phyloP scores from a whole-genome alignment of 1,140 invertebrate genomes.

The Drosophila jambulina region DNA sequence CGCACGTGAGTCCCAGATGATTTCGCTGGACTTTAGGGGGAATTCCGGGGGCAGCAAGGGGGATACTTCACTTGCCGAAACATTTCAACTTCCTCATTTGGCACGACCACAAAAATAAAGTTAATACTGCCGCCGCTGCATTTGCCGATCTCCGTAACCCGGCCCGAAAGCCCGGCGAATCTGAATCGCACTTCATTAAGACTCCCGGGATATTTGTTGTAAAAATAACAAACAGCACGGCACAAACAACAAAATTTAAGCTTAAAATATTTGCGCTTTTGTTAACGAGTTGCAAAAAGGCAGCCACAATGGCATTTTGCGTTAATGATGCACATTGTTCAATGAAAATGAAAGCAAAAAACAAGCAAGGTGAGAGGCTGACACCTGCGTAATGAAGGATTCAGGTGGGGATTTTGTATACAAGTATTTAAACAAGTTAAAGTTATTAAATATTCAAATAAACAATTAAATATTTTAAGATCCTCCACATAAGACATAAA shows the following conservation, averaged over 20 bases:
- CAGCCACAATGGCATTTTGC: slow-evolving; percentile 53
- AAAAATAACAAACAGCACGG: slow-evolving; percentile 65
- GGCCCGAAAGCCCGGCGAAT: slow-evolving; percentile 28
- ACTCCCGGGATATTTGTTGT: slow-evolving; percentile 61
- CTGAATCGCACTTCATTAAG: slow-evolving; percentile 82
- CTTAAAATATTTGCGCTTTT: slow-evolving; percentile 82
- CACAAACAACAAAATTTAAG: slow-evolving; percentile 46
- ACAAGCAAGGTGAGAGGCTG: background rate
- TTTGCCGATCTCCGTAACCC: slow-evolving; percentile 14
- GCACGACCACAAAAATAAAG: slow-evolving; percentile 58
- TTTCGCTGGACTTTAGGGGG: slow-evolving; percentile 18
- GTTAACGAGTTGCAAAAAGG: slow-evolving; percentile 70
- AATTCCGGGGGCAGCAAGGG: background rate
- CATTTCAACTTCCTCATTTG: slow-evolving; percentile 78
- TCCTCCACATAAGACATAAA: background rate
- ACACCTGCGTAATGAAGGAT: slow-evolving; percentile 45
- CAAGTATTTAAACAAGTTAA: background rate
- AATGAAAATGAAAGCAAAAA: slow-evolving; percentile 74
- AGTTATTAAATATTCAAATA: background rate
- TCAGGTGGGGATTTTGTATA: slow-evolving; percentile 7
- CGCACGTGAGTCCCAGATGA: slow-evolving; percentile 72
- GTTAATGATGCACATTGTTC: slow-evolving; percentile 83
- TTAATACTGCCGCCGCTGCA: slow-evolving; percentile 38
- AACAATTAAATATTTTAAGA: background rate
- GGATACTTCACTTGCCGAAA: slow-evolving; percentile 59